Percentiles rank a stretch among this genome's conserved stretches.
Conservation (phyloP, 2,797 vertebrate species). For the Cyclura pinguis region DNA sequence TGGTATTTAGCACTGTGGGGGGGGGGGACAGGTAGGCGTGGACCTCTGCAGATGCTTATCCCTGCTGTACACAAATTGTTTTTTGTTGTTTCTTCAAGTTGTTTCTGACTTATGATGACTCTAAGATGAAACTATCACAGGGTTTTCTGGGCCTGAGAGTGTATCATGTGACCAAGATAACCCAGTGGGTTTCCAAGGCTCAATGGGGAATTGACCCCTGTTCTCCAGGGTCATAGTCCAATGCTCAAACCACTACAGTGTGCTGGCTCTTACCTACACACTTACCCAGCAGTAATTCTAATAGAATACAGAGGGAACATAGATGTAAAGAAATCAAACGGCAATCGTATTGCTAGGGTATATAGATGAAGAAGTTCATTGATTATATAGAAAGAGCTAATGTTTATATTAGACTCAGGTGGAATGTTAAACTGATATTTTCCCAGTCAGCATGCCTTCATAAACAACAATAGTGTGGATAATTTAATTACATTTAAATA, state of each 20-base stretch:
- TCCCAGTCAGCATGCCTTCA: neutral
- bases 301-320: neutral
- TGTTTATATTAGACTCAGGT: neutral
- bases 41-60: neutral
- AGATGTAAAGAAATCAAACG: neutral
- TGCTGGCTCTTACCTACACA: too few relatives aligned
- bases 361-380: neutral
- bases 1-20: too few relatives aligned
- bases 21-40: too few relatives aligned
- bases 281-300: neutral
- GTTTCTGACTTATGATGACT: too few relatives aligned
- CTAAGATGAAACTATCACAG: too few relatives aligned
- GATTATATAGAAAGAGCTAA: neutral
- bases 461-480: neutral
- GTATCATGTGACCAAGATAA: too few relatives aligned
- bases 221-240: too few relatives aligned
- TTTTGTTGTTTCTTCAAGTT: too few relatives aligned
- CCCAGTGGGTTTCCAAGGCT: too few relatives aligned
- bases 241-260: too few relatives aligned
- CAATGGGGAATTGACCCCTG: too few relatives aligned
- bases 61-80: neutral
- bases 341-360: neutral
- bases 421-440: neutral
- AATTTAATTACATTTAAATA: neutral
- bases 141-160: too few relatives aligned